A percentile compares a stretch with the other conserved stretches of the same genome.
phyloP scores from a whole-genome alignment of 2,797 vertebrate genomes.

The Apogon hyalosoma region DNA sequence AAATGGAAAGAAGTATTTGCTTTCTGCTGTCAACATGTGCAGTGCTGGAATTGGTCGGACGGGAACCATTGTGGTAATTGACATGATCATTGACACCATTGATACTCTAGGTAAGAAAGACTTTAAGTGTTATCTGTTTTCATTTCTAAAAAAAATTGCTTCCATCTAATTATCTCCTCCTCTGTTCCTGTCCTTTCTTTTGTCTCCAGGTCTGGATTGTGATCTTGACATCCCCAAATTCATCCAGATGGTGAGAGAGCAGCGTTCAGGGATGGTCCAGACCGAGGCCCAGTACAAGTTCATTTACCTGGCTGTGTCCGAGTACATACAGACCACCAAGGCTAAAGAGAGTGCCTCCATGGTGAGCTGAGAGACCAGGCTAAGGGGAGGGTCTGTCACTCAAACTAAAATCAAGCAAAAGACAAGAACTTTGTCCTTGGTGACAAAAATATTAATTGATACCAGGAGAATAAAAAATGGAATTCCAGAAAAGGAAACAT shows the following conservation, averaged over 20 bases:
- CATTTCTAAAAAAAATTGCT: background rate
- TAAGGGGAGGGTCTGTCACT: too few species aligned
- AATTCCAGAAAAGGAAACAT: background rate
- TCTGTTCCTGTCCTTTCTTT: background rate
- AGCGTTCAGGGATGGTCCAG: slow-evolving; percentile 98
- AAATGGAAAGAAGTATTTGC: background rate
- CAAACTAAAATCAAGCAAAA: background rate
- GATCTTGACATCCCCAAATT: slow-evolving; percentile 97
- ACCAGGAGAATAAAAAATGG: background rate
- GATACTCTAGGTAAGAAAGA: slow-evolving; percentile 85
- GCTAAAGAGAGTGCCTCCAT: slow-evolving; percentile 85
- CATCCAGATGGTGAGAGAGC: slow-evolving; percentile 96
- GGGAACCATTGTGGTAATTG: slow-evolving; percentile 95
- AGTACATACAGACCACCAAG: slow-evolving; percentile 93
- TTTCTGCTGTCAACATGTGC: slow-evolving; percentile 56
- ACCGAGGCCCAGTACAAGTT: slow-evolving; percentile 99
- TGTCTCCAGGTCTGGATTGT: slow-evolving; percentile 88
- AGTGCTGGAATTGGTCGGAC: slow-evolving; percentile 98
- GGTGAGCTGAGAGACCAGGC: slow-evolving; percentile 75
- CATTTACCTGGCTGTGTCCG: slow-evolving; percentile 94
- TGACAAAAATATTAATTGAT: background rate
- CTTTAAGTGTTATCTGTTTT: background rate
- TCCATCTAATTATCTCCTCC: background rate
- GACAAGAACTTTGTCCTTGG: background rate
- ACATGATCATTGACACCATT: slow-evolving; percentile 94